Base-by-base conservation (phyloP, 2,888 invertebrate genomes). In the Eurytoma adleriae region DNA sequence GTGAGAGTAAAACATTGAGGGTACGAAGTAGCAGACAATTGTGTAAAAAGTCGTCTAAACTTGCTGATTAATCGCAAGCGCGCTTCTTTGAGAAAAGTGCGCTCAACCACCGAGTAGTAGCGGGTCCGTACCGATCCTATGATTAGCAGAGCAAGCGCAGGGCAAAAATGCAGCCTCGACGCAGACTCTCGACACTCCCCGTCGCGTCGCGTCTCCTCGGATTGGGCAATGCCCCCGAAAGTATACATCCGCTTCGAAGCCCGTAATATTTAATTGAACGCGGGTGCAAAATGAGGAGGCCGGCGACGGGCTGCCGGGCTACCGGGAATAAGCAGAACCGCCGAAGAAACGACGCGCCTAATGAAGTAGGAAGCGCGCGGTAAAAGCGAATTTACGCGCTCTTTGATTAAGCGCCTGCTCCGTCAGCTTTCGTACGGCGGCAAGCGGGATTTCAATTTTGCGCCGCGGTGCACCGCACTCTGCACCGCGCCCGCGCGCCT, bases 351-450 rank as follows among this genome's bases (percentile, higher is more conserved):
- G 61, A n/a, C 30, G 30, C n/a, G 24, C 16, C 70, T 79, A 75
- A 79, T 79, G 79, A 79, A 79, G 79, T 79, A 79, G 79, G 79
- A 79, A 79, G 79, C 66, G 79, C 69, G 71, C 73, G 27, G 75
- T 79, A 79, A 79, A 79, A 75, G 75, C 75, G 67, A 79, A 79
- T 79, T 75, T 70, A 75, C 80, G 76, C 76, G 80, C 80, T 80
- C 80, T 80, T 80, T 80, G 80, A 80, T 80, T 80, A 80, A 67
- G 76, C 75, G 76, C 54, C 57, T 56, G 27, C 5, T 54, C 10
- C 40, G 48, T 24, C 40, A 10, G 40, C 40, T 40, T 40, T 40
- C 72, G 24, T 24, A 20, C 20, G 56, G 54, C 20, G 57, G 59
- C 30, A 62, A 62, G 20, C 61, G 40, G 48, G 56, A 75, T 80